Conservation (phyloP, 2,797 vertebrate genomes). For the Australoheros facetus region DNA sequence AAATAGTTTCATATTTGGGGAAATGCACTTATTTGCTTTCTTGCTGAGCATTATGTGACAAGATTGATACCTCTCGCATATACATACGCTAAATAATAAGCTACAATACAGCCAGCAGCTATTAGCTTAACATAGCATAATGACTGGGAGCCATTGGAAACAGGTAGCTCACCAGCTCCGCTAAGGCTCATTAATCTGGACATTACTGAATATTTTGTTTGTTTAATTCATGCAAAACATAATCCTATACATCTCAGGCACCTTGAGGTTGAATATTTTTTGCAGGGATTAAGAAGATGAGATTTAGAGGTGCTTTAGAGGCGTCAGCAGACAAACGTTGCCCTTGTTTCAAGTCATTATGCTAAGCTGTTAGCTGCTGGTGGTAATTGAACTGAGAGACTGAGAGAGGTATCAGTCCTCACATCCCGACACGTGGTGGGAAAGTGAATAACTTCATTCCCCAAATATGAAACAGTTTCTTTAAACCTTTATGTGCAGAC, state of each 20-base stretch:
- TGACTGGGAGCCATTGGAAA: not conserved
- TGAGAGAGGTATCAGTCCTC: not conserved
- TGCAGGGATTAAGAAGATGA: not conserved
- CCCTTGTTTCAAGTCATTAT: not conserved
- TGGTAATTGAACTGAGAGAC: not conserved
- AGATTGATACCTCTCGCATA: not conserved
- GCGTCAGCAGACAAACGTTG: not conserved
- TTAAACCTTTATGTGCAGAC: conserved; percentile 27
- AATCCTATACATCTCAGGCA: not conserved
- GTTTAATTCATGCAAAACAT: not conserved
- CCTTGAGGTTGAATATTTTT: not conserved
- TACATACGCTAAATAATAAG: not conserved
- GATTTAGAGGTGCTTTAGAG: not conserved
- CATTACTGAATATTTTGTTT: not conserved
- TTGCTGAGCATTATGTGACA: not conserved
- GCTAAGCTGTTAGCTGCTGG: not conserved
- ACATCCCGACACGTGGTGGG: not conserved
- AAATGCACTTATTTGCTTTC: not conserved
- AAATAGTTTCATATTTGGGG: conserved; percentile 12
- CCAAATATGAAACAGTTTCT: conserved; percentile 15
- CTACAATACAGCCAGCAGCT: not conserved
- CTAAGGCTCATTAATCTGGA: not conserved
- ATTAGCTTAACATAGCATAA: not conserved
- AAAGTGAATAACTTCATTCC: not conserved
- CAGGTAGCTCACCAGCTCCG: not conserved